Evolutionary conservation across 2,113 vertebrate species (phyloP).

Genomic region (Phalacrocorax brasilianus): DNA sequence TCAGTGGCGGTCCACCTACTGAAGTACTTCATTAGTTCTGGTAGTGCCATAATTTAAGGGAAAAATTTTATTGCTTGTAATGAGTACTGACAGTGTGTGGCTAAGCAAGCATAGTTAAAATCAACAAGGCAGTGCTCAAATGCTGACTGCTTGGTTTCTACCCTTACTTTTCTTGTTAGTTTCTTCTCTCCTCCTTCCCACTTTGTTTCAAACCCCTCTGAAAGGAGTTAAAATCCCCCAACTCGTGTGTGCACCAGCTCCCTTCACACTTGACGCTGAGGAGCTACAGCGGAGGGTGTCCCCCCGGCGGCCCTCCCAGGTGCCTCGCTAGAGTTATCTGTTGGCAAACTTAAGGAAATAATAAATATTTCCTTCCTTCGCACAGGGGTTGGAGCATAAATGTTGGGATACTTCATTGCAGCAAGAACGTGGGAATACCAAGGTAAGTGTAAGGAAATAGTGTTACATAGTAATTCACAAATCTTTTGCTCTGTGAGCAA

Average conservation of each 20-base stretch:
- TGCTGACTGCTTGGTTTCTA: background rate
- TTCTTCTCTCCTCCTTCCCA: background rate
- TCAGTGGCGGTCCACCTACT: fast-evolving
- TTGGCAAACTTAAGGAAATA: no score
- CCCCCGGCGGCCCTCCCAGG: no score
- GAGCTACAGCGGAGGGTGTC: background rate
- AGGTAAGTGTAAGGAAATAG: background rate
- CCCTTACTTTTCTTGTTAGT: no score
- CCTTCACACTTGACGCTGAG: background rate
- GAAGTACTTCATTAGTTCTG: background rate
- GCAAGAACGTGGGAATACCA: background rate
- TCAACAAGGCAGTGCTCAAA: background rate
- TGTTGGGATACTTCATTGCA: background rate
- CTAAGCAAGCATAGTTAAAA: no score
- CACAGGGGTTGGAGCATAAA: fast-evolving
- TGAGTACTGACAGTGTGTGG: background rate
- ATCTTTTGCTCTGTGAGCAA: background rate
- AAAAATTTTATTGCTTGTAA: background rate
- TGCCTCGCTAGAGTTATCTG: no score
- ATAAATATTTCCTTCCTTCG: background rate
- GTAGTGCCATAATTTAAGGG: background rate
- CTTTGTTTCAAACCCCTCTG: background rate
- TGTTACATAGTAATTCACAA: background rate
- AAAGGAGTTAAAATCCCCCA: no score
- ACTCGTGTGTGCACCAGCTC: fast-evolving